phyloP scores from a whole-genome alignment of 2,797 vertebrate genomes.

The Clarias pachynema region DNA sequence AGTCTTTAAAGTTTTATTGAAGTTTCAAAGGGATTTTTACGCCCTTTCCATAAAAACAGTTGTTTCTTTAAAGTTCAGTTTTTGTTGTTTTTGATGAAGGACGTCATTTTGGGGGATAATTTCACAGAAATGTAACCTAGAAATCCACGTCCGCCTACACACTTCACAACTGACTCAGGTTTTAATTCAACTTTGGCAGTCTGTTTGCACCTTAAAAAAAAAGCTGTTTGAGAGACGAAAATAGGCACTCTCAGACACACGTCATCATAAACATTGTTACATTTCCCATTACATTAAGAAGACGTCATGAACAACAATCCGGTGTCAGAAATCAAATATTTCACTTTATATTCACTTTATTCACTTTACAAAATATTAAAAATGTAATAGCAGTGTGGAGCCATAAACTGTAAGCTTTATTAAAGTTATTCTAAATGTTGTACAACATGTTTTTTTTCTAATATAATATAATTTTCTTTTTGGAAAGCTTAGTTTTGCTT shows the following conservation, averaged over 20 bases:
- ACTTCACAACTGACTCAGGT: slow-evolving; percentile 11
- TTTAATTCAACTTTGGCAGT: slow-evolving; percentile 2
- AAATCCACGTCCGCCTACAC: neutral
- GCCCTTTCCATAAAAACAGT: neutral
- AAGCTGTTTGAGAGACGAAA: neutral
- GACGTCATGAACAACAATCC: neutral
- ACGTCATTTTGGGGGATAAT: slow-evolving; percentile 3
- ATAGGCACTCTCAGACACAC: neutral
- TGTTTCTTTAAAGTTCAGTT: neutral
- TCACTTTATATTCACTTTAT: neutral
- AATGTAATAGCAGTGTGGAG: neutral
- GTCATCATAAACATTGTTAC: neutral
- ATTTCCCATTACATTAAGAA: neutral
- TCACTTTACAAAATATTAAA: neutral
- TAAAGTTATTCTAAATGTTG: neutral
- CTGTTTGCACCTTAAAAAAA: neutral
- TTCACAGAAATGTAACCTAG: neutral
- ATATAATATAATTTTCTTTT: neutral
- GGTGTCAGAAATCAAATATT: neutral
- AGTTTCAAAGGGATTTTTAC: neutral
- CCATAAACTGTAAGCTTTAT: neutral
- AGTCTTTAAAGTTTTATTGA: neutral
- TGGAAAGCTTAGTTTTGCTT: neutral
- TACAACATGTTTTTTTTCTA: neutral
- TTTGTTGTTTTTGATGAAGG: neutral